These are phyloP conservation scores for Frankliniella intonsa DNA, from an alignment of 2,888 invertebrate species.

Conservation along the genomic window DNA sequence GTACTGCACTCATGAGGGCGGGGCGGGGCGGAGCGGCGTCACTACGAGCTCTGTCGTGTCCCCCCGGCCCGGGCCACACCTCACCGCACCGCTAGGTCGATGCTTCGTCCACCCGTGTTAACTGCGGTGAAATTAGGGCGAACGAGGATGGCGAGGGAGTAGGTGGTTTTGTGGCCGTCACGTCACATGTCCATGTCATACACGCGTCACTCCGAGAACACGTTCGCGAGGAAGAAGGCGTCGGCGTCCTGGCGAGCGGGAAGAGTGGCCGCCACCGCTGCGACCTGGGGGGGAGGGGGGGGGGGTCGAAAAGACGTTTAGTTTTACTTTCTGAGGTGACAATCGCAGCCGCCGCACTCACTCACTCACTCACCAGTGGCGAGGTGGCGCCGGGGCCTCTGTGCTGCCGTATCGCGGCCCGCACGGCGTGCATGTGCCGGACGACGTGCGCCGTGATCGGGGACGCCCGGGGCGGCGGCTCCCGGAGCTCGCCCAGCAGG, in stretches of 20 bases:
- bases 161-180: too few relatives aligned
- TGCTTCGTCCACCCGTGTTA: too few relatives aligned
- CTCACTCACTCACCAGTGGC: too few relatives aligned
- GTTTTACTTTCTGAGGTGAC: neutral
- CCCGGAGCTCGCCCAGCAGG: neutral
- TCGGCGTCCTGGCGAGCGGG: conserved; percentile 29
- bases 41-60: too few relatives aligned
- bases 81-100: too few relatives aligned
- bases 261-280: conserved; percentile 35
- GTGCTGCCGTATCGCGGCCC: neutral
- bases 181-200: too few relatives aligned
- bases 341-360: too few relatives aligned
- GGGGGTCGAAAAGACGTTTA: too few relatives aligned
- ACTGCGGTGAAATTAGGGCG: too few relatives aligned
- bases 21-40: too few relatives aligned
- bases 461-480: neutral
- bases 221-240: neutral
- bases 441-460: neutral
- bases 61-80: too few relatives aligned
- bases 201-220: neutral
- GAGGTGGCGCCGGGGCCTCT: neutral
- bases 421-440: neutral
- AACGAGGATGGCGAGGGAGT: conserved; percentile 13
- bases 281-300: conserved; percentile 40
- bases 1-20: too few relatives aligned